phyloP scores from a whole-genome alignment of 2,888 invertebrate genomes.

The Prosopocoilus inquinatus region DNA sequence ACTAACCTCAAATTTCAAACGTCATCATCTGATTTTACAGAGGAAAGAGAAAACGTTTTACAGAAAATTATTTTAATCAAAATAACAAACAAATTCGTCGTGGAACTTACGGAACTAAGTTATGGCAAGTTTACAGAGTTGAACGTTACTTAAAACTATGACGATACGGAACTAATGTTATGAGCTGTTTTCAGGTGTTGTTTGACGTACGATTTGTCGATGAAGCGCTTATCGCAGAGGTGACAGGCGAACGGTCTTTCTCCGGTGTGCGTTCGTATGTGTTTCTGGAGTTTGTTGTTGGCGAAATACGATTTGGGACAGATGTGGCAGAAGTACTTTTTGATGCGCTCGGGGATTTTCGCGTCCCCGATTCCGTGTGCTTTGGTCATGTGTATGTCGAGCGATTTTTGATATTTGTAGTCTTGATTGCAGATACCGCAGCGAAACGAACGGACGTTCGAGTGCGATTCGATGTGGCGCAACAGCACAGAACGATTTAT shows the following conservation, averaged over 20 bases:
- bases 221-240: constrained; percentile 42
- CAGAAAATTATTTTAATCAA: no score
- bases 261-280: constrained; percentile 40
- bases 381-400: constrained; percentile 56
- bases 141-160: no score
- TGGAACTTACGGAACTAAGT: no score
- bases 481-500: constrained; percentile 39
- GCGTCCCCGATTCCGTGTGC: constrained; percentile 50
- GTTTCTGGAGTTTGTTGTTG: constrained; percentile 42
- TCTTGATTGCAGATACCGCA: constrained; percentile 56
- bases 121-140: no score
- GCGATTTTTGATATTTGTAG: constrained; percentile 54
- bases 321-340: constrained; percentile 48
- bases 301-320: constrained; percentile 41
- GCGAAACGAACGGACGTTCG: constrained; percentile 36
- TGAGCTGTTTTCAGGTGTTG: constrained; percentile 55
- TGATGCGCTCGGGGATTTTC: constrained; percentile 53
- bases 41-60: no score
- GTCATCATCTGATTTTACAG: no score
- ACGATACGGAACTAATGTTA: constrained; percentile 38
- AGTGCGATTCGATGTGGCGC: constrained; percentile 41
- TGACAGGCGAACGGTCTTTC: constrained; percentile 41
- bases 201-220: constrained; percentile 56
- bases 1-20: no score
- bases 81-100: no score